Evolutionary conservation across 2,113 vertebrate species (phyloP).

Genomic region (Pipa parva): DNA sequence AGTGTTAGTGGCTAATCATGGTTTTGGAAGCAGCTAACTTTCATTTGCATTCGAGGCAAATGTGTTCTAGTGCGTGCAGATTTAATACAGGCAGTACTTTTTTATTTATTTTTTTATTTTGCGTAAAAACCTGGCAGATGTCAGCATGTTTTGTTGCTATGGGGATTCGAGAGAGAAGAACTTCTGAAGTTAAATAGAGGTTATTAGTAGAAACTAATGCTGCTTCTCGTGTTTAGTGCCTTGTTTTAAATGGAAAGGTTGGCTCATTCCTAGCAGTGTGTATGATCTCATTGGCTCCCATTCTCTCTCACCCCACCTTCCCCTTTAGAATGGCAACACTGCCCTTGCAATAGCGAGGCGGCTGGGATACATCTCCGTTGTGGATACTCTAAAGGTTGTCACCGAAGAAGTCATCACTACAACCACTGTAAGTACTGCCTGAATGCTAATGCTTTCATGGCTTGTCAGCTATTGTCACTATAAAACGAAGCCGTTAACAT

Average conservation of each 20-base stretch:
- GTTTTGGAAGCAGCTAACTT: conserved; percentile 8
- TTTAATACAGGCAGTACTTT: conserved; percentile 56
- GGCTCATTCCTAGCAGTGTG: conserved; percentile 55
- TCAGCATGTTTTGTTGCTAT: conserved; percentile 72
- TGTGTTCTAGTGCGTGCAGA: conserved; percentile 34
- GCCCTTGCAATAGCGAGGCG: conserved; percentile 92
- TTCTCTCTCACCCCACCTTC: conserved; percentile 47
- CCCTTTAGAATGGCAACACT: conserved; percentile 90
- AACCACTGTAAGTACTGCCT: conserved; percentile 76
- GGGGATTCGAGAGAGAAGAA: conserved; percentile 60
- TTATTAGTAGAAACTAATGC: conserved; percentile 54
- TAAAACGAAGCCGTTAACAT: too few species aligned
- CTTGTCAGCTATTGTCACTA: too few species aligned
- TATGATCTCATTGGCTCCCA: conserved; percentile 64
- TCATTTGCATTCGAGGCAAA: background rate
- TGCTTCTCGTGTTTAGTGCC: conserved; percentile 61
- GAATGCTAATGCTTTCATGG: background rate
- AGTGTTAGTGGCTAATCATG: background rate
- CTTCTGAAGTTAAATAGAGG: conserved; percentile 64
- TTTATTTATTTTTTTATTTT: too few species aligned
- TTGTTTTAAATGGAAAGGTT: conserved; percentile 73
- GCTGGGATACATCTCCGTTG: conserved; percentile 96
- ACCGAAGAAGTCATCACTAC: conserved; percentile 93
- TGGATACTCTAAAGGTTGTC: conserved; percentile 94
- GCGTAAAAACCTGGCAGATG: conserved; percentile 61